These are phyloP conservation scores for Scaptomyza pallida DNA, from an alignment of 1,140 invertebrate genomes.

Conservation along the genomic window DNA sequence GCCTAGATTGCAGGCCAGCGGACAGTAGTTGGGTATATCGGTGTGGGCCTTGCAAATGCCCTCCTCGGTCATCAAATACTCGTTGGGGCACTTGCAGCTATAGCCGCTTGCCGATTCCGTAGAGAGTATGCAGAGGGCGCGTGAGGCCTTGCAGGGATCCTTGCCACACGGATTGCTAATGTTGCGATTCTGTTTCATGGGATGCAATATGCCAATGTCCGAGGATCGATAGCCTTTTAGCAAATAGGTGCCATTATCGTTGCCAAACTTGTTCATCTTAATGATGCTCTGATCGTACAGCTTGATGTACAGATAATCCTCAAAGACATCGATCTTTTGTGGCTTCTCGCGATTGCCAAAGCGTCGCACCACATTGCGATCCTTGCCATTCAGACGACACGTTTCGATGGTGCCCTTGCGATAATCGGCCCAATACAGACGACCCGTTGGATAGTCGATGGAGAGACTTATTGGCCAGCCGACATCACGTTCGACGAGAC, in stretches of 20 bases:
- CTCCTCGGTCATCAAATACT: slow-evolving; percentile 81
- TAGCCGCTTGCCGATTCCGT: slow-evolving; percentile 76
- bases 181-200: slow-evolving; percentile 86
- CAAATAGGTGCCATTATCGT: slow-evolving; percentile 85
- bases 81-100: slow-evolving; percentile 89
- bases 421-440: slow-evolving; percentile 91
- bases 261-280: slow-evolving; percentile 89
- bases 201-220: slow-evolving; percentile 89
- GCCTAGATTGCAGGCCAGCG: slow-evolving; percentile 85
- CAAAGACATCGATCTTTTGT: slow-evolving; percentile 90
- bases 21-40: slow-evolving; percentile 80
- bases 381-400: slow-evolving; percentile 87
- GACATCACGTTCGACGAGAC: slow-evolving; percentile 86
- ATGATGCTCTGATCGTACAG: slow-evolving; percentile 88
- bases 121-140: slow-evolving; percentile 86
- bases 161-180: slow-evolving; percentile 84
- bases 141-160: slow-evolving; percentile 85
- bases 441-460: slow-evolving; percentile 87
- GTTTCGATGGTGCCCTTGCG: slow-evolving; percentile 89
- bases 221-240: slow-evolving; percentile 86
- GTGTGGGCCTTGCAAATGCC: slow-evolving; percentile 65
- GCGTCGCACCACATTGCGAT: slow-evolving; percentile 86
- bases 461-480: slow-evolving; percentile 89
- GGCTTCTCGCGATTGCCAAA: slow-evolving; percentile 86
- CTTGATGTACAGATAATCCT: slow-evolving; percentile 89